Evolutionary conservation across 2,888 invertebrate species (phyloP).

Genomic region (Electrophaes corylata): DNA sequence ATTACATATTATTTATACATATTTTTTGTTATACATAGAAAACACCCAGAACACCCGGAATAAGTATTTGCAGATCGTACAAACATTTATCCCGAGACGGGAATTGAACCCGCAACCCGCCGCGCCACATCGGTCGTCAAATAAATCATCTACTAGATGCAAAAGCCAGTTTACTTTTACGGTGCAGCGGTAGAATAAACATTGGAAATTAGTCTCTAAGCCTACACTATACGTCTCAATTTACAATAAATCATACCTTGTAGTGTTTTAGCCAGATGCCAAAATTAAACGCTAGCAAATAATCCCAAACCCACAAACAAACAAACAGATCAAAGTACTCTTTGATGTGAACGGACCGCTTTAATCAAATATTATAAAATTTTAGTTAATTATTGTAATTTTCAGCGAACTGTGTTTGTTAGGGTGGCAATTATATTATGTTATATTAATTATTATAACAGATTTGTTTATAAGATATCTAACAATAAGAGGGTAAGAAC

Average conservation of each 20-base stretch:
- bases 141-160: too few relatives aligned
- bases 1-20: too few relatives aligned
- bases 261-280: not conserved
- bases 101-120: too few relatives aligned
- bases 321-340: conserved; percentile 12
- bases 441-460: not conserved
- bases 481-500: too few relatives aligned
- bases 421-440: conserved; percentile 1
- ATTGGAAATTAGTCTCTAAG: not conserved
- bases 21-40: too few relatives aligned
- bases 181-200: too few relatives aligned
- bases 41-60: too few relatives aligned
- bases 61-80: too few relatives aligned
- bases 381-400: conserved; percentile 1
- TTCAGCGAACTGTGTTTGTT: conserved; percentile 15
- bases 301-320: conserved; percentile 10
- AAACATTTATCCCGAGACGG: too few relatives aligned
- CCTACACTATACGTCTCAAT: not conserved
- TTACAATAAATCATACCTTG: not conserved
- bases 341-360: not conserved
- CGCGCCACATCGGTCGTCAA: too few relatives aligned
- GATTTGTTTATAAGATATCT: too few relatives aligned
- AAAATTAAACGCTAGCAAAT: not conserved
- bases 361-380: not conserved
- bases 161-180: too few relatives aligned